Evolutionary conservation across 1,140 invertebrate genomes (phyloP).

Genomic region (Aphelinus certus): DNA sequence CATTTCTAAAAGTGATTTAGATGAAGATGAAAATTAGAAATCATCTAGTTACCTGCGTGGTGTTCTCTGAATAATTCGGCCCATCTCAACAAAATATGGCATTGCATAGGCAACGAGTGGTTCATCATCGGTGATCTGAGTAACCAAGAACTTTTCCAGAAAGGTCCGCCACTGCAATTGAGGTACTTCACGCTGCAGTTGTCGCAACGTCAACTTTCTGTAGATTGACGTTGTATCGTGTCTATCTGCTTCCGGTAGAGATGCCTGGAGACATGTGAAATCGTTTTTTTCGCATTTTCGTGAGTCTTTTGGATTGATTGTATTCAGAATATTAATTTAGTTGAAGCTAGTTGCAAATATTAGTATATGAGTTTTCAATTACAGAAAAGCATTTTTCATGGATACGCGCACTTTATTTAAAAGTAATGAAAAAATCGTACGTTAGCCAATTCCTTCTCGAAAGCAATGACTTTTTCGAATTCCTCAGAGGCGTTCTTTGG

Average conservation of each 20-base stretch:
- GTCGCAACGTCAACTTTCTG: conserved; percentile 72
- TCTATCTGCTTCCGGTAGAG: conserved; percentile 80
- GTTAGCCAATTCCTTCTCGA: conserved; percentile 83
- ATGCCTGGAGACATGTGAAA: conserved; percentile 67
- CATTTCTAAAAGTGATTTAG: too few relatives aligned
- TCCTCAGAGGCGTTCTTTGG: conserved; percentile 71
- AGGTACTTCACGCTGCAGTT: conserved; percentile 75
- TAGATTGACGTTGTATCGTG: conserved; percentile 85
- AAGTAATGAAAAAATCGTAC: conserved; percentile 61
- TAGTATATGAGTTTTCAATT: background rate
- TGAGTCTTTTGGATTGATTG: too few relatives aligned
- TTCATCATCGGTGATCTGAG: conserved; percentile 74
- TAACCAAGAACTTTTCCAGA: conserved; percentile 75
- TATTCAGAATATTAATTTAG: too few relatives aligned
- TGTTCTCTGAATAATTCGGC: conserved; percentile 74
- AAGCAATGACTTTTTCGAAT: conserved; percentile 74
- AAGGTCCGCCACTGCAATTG: conserved; percentile 83
- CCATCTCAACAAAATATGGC: conserved; percentile 82
- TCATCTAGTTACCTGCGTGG: conserved; percentile 69
- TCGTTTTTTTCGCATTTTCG: too few relatives aligned
- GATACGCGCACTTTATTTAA: background rate
- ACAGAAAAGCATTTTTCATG: background rate
- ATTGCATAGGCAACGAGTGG: conserved; percentile 83
- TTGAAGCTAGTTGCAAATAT: background rate
- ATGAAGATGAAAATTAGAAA: too few relatives aligned